These are phyloP conservation scores for Gobionotothen gibberifrons DNA, from an alignment of 2,797 vertebrate species.

Conservation along the genomic window DNA sequence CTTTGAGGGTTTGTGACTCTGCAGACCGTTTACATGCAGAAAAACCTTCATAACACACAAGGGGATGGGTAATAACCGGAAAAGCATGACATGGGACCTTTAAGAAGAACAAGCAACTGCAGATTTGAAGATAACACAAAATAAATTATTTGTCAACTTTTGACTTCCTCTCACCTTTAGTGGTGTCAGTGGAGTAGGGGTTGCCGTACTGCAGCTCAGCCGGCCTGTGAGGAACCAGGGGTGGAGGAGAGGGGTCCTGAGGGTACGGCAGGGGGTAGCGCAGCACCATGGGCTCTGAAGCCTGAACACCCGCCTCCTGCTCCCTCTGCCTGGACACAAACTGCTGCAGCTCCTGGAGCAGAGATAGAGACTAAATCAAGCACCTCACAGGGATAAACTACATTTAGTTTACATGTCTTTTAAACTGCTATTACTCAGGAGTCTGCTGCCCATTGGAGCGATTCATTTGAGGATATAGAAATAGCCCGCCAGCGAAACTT, in stretches of 20 bases:
- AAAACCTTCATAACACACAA: no score
- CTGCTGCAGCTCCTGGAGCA: slow-evolving; percentile 86
- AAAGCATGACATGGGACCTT: no score
- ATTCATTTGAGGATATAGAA: background rate
- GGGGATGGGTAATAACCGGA: no score
- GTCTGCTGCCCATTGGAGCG: background rate
- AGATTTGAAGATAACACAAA: no score
- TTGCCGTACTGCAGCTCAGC: slow-evolving; percentile 94
- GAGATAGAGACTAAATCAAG: background rate
- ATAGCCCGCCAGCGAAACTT: background rate
- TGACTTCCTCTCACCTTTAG: slow-evolving; percentile 79
- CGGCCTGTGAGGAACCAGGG: slow-evolving; percentile 86
- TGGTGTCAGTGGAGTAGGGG: slow-evolving; percentile 88
- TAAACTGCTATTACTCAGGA: no score
- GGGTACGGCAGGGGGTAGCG: slow-evolving; percentile 87
- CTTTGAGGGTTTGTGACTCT: no score
- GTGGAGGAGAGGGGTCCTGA: slow-evolving; percentile 87
- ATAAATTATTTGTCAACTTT: background rate
- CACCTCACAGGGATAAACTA: background rate
- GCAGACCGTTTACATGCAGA: no score
- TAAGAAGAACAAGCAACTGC: background rate
- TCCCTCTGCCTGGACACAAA: slow-evolving; percentile 80
- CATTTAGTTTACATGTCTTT: background rate
- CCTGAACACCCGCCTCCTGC: slow-evolving; percentile 80
- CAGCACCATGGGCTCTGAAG: slow-evolving; percentile 79